phyloP scores from a whole-genome alignment of 2,888 invertebrate species.

The Erebia epiphron region DNA sequence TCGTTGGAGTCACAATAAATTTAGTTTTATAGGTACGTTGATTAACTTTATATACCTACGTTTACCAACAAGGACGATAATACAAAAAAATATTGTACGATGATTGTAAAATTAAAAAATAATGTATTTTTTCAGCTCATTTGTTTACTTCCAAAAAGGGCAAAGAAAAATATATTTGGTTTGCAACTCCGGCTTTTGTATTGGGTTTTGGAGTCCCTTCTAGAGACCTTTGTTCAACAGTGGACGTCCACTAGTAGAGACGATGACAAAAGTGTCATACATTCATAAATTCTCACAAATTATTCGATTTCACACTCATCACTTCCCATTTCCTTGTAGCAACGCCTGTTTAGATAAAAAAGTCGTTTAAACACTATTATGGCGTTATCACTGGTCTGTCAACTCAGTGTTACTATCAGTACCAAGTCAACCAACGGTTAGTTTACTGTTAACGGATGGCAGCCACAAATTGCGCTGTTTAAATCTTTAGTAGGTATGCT shows the following conservation, averaged over 20 bases:
- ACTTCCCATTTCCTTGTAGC: background rate
- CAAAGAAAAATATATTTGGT: background rate
- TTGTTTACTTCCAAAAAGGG: background rate
- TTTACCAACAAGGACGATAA: slow-evolving; percentile 3
- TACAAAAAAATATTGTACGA: background rate
- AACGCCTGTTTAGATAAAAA: slow-evolving; percentile 23
- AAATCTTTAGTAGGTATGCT: slow-evolving; percentile 12
- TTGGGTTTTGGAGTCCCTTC: no score
- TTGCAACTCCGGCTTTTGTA: background rate
- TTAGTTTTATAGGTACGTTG: background rate
- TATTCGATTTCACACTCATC: background rate
- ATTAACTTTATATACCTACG: background rate
- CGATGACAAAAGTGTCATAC: no score
- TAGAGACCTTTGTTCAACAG: no score
- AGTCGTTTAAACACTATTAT: slow-evolving; percentile 26
- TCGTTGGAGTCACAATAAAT: background rate
- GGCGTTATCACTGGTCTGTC: slow-evolving; percentile 24
- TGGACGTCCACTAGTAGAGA: no score
- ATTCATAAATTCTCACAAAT: background rate
- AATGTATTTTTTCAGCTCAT: background rate
- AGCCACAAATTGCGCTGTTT: slow-evolving; percentile 28
- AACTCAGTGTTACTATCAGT: slow-evolving; percentile 10
- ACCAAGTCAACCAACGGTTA: slow-evolving; percentile 14
- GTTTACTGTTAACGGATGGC: slow-evolving; percentile 19
- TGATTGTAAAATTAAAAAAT: background rate